Percentiles rank a stretch among this genome's conserved stretches.
These are phyloP conservation scores for Zaprionus gabonicus DNA, from an alignment of 1,140 invertebrate species.

Conservation along the genomic window DNA sequence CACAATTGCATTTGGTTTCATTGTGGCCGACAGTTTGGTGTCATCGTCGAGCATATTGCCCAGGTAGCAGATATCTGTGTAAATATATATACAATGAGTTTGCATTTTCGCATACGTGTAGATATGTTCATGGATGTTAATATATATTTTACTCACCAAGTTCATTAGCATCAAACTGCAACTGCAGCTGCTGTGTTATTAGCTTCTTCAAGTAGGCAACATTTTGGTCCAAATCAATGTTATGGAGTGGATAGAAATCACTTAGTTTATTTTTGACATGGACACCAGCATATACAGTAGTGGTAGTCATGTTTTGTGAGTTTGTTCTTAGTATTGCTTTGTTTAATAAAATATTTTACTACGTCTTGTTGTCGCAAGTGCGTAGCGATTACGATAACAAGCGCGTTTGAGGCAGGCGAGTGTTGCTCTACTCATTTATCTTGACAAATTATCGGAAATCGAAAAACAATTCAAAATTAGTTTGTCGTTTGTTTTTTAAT, in stretches of 20 bases:
- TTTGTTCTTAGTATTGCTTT: slow-evolving; percentile 30
- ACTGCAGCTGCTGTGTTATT: slow-evolving; percentile 65
- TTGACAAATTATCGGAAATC: background rate
- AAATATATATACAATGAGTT: slow-evolving; percentile 57
- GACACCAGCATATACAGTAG: slow-evolving; percentile 70
- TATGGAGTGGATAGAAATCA: slow-evolving; percentile 68
- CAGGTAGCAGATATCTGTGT: slow-evolving; percentile 71
- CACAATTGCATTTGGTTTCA: slow-evolving; percentile 68
- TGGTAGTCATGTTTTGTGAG: slow-evolving; percentile 23
- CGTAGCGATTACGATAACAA: slow-evolving; percentile 31
- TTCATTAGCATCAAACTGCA: slow-evolving; percentile 70
- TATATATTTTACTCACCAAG: slow-evolving; percentile 62
- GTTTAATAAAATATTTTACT: slow-evolving; percentile 26
- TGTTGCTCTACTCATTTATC: slow-evolving; percentile 25
- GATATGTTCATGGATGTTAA: background rate
- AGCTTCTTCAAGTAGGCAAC: slow-evolving; percentile 68
- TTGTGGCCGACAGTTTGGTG: slow-evolving; percentile 29
- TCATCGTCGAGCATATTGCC: slow-evolving; percentile 69
- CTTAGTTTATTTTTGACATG: slow-evolving; percentile 73
- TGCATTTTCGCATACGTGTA: slow-evolving; percentile 19
- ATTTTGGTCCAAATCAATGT: slow-evolving; percentile 70
- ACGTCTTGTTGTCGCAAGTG: slow-evolving; percentile 17
- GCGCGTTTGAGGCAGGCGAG: slow-evolving; percentile 7
- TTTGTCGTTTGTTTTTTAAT: background rate
- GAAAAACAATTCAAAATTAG: slow-evolving; percentile 19